A percentile compares a stretch with the other conserved stretches of the same genome.
Conservation (phyloP, 2,888 invertebrate species). For the Allolobophora icterica region DNA sequence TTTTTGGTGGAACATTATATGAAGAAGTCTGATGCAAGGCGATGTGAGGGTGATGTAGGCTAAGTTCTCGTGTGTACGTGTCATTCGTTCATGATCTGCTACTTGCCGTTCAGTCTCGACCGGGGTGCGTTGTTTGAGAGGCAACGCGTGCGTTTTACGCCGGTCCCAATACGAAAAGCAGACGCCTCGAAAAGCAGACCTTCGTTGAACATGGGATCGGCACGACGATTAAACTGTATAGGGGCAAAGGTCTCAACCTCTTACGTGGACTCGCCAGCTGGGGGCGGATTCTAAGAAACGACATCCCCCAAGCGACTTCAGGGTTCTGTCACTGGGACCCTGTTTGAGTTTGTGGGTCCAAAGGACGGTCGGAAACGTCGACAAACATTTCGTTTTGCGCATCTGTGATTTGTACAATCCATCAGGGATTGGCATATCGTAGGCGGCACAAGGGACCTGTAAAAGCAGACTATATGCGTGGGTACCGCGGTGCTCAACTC, state of each 20-base stretch:
- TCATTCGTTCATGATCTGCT: background rate
- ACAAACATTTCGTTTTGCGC: background rate
- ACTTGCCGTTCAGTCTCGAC: background rate
- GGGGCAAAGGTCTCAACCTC: background rate
- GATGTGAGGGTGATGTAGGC: background rate
- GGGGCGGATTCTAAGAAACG: background rate
- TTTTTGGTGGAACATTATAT: background rate
- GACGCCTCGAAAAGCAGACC: background rate
- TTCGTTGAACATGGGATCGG: background rate
- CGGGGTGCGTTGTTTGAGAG: too few species aligned
- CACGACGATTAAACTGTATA: slow-evolving; percentile 17
- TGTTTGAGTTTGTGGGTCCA: background rate
- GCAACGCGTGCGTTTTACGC: background rate
- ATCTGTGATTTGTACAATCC: background rate
- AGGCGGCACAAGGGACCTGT: background rate
- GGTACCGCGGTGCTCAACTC: background rate
- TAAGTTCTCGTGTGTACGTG: background rate
- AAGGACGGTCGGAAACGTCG: background rate
- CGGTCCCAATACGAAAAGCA: background rate
- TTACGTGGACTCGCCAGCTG: background rate
- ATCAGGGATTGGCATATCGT: background rate
- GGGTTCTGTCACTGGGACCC: background rate
- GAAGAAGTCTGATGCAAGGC: background rate
- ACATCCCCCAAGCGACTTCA: background rate
- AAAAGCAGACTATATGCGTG: background rate